Evolutionary conservation across 2,113 vertebrate genomes (phyloP).

Genomic region (Megaceryle maxima): DNA sequence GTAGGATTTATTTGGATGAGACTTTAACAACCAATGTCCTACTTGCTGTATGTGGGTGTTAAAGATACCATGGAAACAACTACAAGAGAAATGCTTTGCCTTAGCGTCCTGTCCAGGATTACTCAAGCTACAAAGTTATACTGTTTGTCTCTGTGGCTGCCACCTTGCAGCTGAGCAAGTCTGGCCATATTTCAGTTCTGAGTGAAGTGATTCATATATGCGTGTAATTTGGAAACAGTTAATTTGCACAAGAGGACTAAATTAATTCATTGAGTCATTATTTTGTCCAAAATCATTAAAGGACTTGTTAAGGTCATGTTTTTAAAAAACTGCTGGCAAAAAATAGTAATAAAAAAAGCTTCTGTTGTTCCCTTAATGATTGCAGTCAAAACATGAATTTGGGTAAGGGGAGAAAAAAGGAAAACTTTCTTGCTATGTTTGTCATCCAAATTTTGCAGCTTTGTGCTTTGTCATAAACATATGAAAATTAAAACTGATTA

Average conservation of each 20-base stretch:
- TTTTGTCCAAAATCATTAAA: constrained; percentile 1
- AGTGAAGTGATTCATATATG: not conserved
- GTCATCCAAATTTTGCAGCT: not conserved
- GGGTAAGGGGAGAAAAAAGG: not conserved
- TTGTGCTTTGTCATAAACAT: not conserved
- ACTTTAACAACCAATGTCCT: constrained; percentile 40
- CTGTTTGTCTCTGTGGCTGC: not conserved
- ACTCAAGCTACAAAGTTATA: not conserved
- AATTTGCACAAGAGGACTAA: not conserved
- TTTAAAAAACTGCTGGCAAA: not conserved
- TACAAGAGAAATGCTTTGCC: constrained; percentile 35
- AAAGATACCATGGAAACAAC: constrained; percentile 41
- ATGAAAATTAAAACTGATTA: not conserved
- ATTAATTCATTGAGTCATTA: not conserved
- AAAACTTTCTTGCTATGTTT: not conserved
- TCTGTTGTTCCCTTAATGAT: not conserved
- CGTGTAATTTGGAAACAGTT: not conserved
- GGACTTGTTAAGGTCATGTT: not conserved
- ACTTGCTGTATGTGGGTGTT: constrained; percentile 39
- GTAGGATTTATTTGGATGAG: constrained; percentile 63
- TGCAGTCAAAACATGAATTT: not conserved
- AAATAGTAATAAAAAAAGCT: not conserved
- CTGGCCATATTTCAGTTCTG: not conserved
- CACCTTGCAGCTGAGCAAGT: not conserved
- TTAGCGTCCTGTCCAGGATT: constrained; percentile 48